Base-by-base conservation (phyloP, 2,888 invertebrate genomes). In the Microdon myrmicae region DNA sequence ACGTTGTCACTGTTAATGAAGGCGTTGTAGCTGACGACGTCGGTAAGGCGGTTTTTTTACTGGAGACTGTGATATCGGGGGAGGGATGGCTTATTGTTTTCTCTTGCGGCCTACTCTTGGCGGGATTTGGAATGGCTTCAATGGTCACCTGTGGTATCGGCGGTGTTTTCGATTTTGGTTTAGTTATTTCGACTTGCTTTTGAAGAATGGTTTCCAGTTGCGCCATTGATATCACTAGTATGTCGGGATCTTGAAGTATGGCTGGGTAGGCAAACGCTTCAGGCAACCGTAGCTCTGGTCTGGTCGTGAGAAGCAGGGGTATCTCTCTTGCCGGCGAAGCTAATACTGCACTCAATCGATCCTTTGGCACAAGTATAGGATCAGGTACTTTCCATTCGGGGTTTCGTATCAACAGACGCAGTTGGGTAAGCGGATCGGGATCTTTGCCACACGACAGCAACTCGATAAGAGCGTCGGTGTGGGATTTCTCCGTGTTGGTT, bases 341-440 rank as follows among this genome's bases (percentile, higher is more conserved):
- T 14, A 92, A 81, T 23, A 92, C 85, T 12, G 85, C 84, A 41
- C 87, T 86, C 35, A 92, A 79, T 71, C 86, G 85, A 71, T 90
- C 87, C 78, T 90, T 88, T 39, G 92, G 92, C 61, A 92, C 87
- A 58, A 92, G 78, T 71, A 92, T 82, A 6, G 92, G 92, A 82
- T 92, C 91, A 28, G 92, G 92, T 73, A 92, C 85, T 74, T 87
- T 85, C 72, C 88, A 84, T 67, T 86, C 85, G 4, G 86, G 82
- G 71, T 86, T 87, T 35, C 83, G 82, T 59, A 89, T 83, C 14
- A 92, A 81, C 72, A 86, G 83, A 68, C 87, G 86, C 5, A 92
- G 80, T 73, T 92, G 92, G 54, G 86, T 86, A 4, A 90, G 74
- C 0, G 92, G 88, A 73, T 84, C 84, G n/a, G 82, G 82, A 70